phyloP scores from a whole-genome alignment of 2,888 invertebrate species.

The Limenitis camilla region DNA sequence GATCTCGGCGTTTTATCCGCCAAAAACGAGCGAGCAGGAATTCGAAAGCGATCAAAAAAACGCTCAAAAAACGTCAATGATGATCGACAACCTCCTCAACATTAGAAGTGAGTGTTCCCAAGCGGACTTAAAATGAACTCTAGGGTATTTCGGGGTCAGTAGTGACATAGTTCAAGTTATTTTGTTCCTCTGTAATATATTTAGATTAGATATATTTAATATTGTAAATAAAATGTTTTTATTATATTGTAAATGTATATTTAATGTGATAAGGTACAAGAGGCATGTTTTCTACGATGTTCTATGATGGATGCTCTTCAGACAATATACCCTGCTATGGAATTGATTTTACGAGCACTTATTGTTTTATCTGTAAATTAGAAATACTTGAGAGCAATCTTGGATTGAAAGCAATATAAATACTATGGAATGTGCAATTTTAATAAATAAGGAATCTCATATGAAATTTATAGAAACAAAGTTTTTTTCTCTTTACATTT shows the following conservation, averaged over 20 bases:
- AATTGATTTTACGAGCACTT: slow-evolving; percentile 24
- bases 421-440: slow-evolving; percentile 55
- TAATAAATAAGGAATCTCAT: too few species aligned
- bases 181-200: slow-evolving; percentile 72
- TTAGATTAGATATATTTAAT: slow-evolving; percentile 62
- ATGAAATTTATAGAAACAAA: too few species aligned
- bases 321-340: slow-evolving; percentile 28
- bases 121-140: slow-evolving; percentile 51
- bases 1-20: slow-evolving; percentile 64
- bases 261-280: slow-evolving; percentile 43
- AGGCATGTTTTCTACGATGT: slow-evolving; percentile 56
- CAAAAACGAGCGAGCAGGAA: slow-evolving; percentile 49
- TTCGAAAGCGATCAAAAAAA: slow-evolving; percentile 49
- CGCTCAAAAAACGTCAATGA: slow-evolving; percentile 57
- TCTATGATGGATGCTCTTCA: slow-evolving; percentile 21
- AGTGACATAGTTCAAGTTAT: slow-evolving; percentile 64
- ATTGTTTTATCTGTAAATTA: slow-evolving; percentile 12
- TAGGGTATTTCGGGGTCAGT: slow-evolving; percentile 50
- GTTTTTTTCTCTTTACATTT: not conserved
- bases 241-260: slow-evolving; percentile 63
- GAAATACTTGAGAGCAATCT: slow-evolving; percentile 27
- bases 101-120: slow-evolving; percentile 50
- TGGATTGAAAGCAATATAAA: slow-evolving; percentile 29
- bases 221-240: slow-evolving; percentile 71
- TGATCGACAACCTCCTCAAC: slow-evolving; percentile 64